A percentile compares a stretch with the other conserved stretches of the same genome.
These are phyloP conservation scores for Ophiodon elongatus DNA, from an alignment of 2,113 vertebrate species.

Conservation along the genomic window DNA sequence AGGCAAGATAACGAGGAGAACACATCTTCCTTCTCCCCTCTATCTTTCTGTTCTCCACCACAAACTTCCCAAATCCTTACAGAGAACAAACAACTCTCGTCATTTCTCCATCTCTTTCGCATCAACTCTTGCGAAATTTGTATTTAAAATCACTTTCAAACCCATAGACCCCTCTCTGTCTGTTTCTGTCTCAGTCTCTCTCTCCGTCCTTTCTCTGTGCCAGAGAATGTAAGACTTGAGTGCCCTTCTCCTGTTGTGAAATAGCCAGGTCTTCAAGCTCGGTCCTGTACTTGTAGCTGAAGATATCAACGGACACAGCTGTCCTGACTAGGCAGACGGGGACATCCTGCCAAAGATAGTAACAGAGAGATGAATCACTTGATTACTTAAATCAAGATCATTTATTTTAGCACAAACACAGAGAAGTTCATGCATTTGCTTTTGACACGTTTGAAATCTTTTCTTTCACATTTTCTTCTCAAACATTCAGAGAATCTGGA, in stretches of 20 bases:
- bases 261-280: constrained; percentile 59
- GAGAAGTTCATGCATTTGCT: neutral
- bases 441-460: neutral
- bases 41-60: constrained; percentile 11
- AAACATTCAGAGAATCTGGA: constrained; percentile 12
- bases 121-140: constrained; percentile 1
- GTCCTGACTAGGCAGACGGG: constrained; percentile 49
- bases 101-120: neutral
- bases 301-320: constrained; percentile 75
- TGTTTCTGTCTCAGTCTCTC: constrained; percentile 9
- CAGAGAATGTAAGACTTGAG: constrained; percentile 61
- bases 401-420: constrained; percentile 26
- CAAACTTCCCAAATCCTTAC: constrained; percentile 1
- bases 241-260: constrained; percentile 70
- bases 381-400: constrained; percentile 55
- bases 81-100: constrained; percentile 13
- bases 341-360: constrained; percentile 68
- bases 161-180: neutral
- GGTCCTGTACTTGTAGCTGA: constrained; percentile 53
- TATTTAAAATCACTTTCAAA: constrained; percentile 14
- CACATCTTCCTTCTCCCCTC: constrained; percentile 59
- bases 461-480: constrained; percentile 7
- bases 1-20: constrained; percentile 75
- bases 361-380: constrained; percentile 58
- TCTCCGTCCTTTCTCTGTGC: constrained; percentile 19